A percentile compares a stretch with the other conserved stretches of the same genome.
phyloP scores from a whole-genome alignment of 2,113 vertebrate genomes.

The Nothoprocta perdicaria region DNA sequence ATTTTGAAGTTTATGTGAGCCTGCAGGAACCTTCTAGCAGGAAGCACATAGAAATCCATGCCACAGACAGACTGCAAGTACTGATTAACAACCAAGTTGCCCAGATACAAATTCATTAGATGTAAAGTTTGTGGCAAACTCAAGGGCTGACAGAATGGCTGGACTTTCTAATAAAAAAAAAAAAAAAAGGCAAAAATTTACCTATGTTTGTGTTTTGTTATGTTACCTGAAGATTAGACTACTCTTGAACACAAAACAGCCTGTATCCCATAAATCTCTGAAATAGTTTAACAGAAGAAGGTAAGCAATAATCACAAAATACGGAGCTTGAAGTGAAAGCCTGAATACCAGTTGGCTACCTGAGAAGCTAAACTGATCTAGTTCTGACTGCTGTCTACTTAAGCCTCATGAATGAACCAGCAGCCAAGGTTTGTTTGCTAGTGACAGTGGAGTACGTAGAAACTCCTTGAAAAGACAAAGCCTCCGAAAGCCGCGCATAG shows the following conservation, averaged over 20 bases:
- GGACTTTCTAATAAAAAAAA: neutral
- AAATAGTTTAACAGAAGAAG: neutral
- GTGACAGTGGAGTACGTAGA: rapidly evolving
- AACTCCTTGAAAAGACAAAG: neutral
- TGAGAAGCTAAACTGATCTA: neutral
- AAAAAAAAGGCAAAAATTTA: neutral
- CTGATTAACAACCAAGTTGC: neutral
- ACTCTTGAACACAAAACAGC: neutral
- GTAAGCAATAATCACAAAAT: rapidly evolving
- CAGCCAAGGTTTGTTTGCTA: neutral
- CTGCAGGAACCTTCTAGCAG: neutral
- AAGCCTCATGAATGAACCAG: neutral
- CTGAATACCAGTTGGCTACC: rapidly evolving
- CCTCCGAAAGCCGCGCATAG: rapidly evolving
- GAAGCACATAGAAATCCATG: rapidly evolving
- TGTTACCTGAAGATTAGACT: neutral
- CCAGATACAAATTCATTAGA: neutral
- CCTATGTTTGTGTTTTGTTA: neutral
- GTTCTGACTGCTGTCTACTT: neutral
- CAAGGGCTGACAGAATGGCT: neutral
- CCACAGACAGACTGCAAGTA: neutral
- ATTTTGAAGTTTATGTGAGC: neutral
- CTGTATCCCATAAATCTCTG: neutral
- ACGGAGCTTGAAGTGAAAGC: neutral
- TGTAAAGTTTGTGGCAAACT: neutral